Evolutionary conservation across 2,113 vertebrate species (phyloP), one percentile per base, ranked within the genome.

Genomic region (Cryptotis parvus): DNA sequence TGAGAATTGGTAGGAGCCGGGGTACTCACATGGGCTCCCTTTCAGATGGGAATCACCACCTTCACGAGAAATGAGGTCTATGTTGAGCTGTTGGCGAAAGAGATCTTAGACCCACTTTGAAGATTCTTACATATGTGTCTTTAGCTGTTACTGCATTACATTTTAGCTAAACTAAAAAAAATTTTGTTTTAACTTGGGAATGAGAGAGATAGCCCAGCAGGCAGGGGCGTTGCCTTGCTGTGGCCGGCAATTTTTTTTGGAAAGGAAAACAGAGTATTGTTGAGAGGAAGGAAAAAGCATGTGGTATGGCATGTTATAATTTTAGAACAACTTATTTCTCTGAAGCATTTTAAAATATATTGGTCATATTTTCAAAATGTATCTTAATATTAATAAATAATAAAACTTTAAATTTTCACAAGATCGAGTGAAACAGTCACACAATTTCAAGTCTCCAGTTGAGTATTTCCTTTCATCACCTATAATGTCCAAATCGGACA

Each of bases 101-200:
- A 37, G 0, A 76, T 77, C 0, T 18, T 49, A 9, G 45, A n/a
- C 72, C 0, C 4, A 9, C 29, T 6, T 29, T 1, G 45, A 4
- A 41, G 31, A 33, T 49, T 79, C 66, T 33, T 7, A 35, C 12
- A 35, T n/a, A n/a, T n/a, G n/a, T n/a, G n/a, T n/a, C n/a, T n/a
- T n/a, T n/a, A n/a, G n/a, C n/a, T n/a, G 43, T 45, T 45, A 45
- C 43, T 45, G 43, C 11, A 7, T 45, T 45, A 45, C 43, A 45
- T 49, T 49, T 10, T 49, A 49, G 45, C 14, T 49, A 49, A 12
- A 49, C 10, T 49, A 49, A 49, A n/a, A n/a, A n/a, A n/a, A 49
- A 49, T 49, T 49, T 49, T 12, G 45, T 49, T 49, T 49, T 49
- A 14, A 49, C 43, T 45, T 45, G 43, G 43, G 43, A 11, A 6